Evolutionary conservation across 2,888 invertebrate genomes (phyloP), one percentile per base, ranked within the genome.

Genomic region (Aethes cnicana): DNA sequence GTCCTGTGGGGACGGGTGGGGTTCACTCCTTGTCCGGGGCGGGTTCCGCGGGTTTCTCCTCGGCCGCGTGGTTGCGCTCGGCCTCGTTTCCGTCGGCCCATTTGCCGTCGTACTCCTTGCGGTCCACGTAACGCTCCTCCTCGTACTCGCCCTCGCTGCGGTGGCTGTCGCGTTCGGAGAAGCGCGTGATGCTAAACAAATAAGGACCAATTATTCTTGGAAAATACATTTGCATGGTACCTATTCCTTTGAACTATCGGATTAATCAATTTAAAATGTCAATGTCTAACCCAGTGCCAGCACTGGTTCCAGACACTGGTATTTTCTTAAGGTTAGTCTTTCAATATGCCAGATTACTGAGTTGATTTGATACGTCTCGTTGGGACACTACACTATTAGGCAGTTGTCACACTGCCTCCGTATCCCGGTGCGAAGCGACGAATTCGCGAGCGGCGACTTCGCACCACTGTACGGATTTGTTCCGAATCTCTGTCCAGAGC

Each of bases 31-130:
- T 86, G 17, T 43, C 36, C 59, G 84, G 81, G 4, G 75, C 66
- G 37, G 71, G 79, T 54, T 81, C 82, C n/a, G 77, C 70, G 3
- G 84, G 79, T 55, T 85, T 84, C 18, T 87, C 84, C 37, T 86
- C 86, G 0, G 71, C n/a, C n/a, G n/a, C 48, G 54, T 77, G 74
- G 5, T 67, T 69, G 42, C 81, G 68, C 25, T 85, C 87, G 0
- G 87, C 86, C 49, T 90, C 91, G 52, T 91, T 91, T 21, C 91
- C 92, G 49, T 92, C 92, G 0, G 92, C 92, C 92, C 93, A 92
- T 70, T 92, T 93, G 3, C 93, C 92, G 62, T 92, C 93, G 64
- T 92, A 93, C 59, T 92, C 91, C 72, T 92, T 92, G 43, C 92
- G 82, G 72, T 92, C 92, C 53, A 92, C 91, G 72, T 88, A 91